phyloP scores from a whole-genome alignment of 2,113 vertebrate genomes.

The Nymphicus hollandicus region DNA sequence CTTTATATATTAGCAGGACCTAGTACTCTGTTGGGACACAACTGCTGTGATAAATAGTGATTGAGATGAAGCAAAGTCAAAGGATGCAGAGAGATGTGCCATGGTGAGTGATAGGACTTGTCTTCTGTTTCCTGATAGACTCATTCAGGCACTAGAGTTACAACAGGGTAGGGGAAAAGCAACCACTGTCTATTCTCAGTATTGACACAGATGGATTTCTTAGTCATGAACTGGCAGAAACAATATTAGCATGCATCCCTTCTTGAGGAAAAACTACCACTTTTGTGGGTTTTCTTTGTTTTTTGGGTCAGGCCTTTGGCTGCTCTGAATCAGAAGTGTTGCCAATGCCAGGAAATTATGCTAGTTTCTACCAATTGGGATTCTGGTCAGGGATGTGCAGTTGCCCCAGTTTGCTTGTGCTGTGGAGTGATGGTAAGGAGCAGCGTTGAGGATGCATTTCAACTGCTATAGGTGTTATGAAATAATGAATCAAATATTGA shows the following conservation, averaged over 20 bases:
- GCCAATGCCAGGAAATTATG: neutral
- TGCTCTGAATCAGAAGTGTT: neutral
- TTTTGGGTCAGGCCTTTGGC: neutral
- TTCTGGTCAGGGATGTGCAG: neutral
- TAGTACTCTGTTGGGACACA: neutral
- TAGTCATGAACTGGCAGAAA: neutral
- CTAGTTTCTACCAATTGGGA: neutral
- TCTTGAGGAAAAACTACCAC: neutral
- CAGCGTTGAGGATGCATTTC: neutral
- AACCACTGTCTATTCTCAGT: neutral
- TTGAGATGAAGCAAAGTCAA: neutral
- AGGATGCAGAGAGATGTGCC: neutral
- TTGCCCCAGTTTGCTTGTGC: neutral
- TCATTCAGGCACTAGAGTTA: neutral
- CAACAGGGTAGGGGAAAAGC: accelerated
- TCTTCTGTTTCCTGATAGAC: neutral
- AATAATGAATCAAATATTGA: neutral
- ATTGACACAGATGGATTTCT: neutral
- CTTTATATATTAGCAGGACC: neutral
- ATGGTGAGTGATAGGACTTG: neutral
- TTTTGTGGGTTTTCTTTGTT: neutral
- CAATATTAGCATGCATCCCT: neutral
- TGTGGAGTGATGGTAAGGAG: neutral
- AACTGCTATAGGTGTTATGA: neutral
- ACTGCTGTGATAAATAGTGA: neutral